Evolutionary conservation across 2,888 invertebrate species (phyloP).

Genomic region (Rhingia campestris): DNA sequence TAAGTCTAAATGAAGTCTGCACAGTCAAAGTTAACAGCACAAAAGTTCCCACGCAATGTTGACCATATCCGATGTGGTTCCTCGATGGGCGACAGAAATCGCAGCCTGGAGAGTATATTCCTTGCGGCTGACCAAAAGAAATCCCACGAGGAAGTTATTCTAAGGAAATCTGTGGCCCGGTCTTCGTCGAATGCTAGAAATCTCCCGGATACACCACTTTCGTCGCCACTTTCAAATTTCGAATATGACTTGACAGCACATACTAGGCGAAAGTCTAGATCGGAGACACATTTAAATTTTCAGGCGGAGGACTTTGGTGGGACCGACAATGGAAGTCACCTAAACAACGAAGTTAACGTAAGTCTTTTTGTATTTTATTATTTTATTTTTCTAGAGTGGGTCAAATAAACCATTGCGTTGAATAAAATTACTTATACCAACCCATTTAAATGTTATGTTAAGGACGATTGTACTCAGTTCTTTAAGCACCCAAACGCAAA

Average conservation of each 20-base stretch:
- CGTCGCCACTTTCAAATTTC: constrained; percentile 50
- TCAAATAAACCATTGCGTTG: neutral
- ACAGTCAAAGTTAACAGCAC: constrained; percentile 42
- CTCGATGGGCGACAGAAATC: constrained; percentile 45
- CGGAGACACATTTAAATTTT: constrained; percentile 53
- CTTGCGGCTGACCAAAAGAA: constrained; percentile 23
- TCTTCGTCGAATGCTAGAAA: constrained; percentile 38
- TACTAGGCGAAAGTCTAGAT: constrained; percentile 48
- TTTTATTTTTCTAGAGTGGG: constrained; percentile 15
- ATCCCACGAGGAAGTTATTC: constrained; percentile 28
- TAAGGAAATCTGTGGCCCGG: constrained; percentile 33
- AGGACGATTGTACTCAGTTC: neutral
- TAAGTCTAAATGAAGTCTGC: constrained; percentile 59
- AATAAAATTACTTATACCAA: constrained; percentile 9
- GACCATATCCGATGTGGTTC: constrained; percentile 14
- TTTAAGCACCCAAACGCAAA: neutral
- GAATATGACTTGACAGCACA: constrained; percentile 46
- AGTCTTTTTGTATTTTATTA: constrained; percentile 23
- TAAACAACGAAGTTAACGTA: constrained; percentile 47
- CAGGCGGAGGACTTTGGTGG: constrained; percentile 39
- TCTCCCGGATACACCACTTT: constrained; percentile 48
- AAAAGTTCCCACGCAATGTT: constrained; percentile 22
- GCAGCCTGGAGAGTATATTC: constrained; percentile 53
- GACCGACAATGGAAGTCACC: constrained; percentile 2
- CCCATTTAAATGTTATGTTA: neutral